Conservation (phyloP, 2,888 invertebrate genomes). For the Rhimphoctona megacephalus region DNA sequence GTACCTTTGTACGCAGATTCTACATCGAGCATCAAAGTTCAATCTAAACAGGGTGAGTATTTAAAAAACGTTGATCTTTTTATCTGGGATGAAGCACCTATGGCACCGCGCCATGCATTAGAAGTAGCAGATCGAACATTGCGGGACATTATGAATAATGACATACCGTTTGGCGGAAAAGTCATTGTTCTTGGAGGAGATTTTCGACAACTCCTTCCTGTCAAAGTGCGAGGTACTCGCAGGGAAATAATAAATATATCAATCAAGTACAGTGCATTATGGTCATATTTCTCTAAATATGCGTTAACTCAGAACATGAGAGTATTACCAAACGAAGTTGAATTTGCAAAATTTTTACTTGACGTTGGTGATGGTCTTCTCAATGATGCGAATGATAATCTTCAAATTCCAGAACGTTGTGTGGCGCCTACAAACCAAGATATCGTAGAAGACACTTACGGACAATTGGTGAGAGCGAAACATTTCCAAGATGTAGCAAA, state of each 20-base stretch:
- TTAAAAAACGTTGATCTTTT: slow-evolving; percentile 65
- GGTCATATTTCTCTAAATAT: no score
- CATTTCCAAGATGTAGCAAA: slow-evolving; percentile 53
- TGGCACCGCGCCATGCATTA: slow-evolving; percentile 70
- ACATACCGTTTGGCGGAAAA: slow-evolving; percentile 72
- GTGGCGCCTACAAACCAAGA: slow-evolving; percentile 22
- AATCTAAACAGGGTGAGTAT: slow-evolving; percentile 67
- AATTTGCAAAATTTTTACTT: background rate
- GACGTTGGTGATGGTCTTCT: slow-evolving; percentile 68
- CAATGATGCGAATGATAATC: slow-evolving; percentile 67
- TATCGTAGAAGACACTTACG: slow-evolving; percentile 65
- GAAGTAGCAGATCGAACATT: slow-evolving; percentile 69
- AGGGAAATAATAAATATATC: slow-evolving; percentile 65
- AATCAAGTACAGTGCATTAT: no score
- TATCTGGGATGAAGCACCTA: slow-evolving; percentile 73
- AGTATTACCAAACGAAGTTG: slow-evolving; percentile 61
- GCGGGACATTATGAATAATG: slow-evolving; percentile 70
- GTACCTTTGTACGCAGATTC: slow-evolving; percentile 68
- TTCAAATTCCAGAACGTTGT: slow-evolving; percentile 59
- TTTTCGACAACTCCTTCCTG: slow-evolving; percentile 45
- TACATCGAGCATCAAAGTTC: slow-evolving; percentile 64
- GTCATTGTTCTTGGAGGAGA: slow-evolving; percentile 68
- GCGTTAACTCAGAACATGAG: slow-evolving; percentile 54
- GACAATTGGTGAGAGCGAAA: slow-evolving; percentile 56
- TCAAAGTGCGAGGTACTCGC: slow-evolving; percentile 51